These are phyloP conservation scores for Bimastos eiseni DNA, from an alignment of 2,888 invertebrate species.

Conservation along the genomic window DNA sequence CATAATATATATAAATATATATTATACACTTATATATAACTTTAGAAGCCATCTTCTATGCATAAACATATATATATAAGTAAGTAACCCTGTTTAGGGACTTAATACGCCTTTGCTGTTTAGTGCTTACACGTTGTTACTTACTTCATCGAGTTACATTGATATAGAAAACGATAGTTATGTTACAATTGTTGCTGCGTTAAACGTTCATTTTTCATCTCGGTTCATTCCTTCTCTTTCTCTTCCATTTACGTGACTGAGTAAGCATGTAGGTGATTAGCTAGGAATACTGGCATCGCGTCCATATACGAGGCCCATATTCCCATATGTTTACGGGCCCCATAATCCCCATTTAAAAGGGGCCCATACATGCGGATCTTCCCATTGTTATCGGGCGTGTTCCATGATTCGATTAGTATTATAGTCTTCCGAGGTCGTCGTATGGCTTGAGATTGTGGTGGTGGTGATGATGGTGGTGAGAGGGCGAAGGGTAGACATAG, in stretches of 20 bases:
- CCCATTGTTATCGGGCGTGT: background rate
- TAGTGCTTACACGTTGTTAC: background rate
- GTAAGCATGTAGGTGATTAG: background rate
- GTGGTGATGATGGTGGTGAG: background rate
- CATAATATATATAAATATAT: background rate
- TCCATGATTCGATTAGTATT: background rate
- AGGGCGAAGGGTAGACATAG: background rate
- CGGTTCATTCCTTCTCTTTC: background rate
- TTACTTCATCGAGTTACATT: background rate
- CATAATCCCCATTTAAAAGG: no score
- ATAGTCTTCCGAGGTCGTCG: constrained; percentile 16
- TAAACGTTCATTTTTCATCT: background rate
- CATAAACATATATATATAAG: background rate
- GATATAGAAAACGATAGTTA: background rate
- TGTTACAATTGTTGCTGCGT: background rate
- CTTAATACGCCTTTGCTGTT: background rate
- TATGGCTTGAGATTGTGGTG: constrained; percentile 1
- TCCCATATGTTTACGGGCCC: no score
- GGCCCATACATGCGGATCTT: background rate
- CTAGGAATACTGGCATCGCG: background rate
- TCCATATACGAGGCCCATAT: background rate
- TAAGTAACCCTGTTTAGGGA: background rate
- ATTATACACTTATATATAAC: background rate
- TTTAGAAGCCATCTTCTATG: background rate
- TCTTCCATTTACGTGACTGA: background rate